phyloP scores from a whole-genome alignment of 2,797 vertebrate genomes.

The Pangasius krempfi region DNA sequence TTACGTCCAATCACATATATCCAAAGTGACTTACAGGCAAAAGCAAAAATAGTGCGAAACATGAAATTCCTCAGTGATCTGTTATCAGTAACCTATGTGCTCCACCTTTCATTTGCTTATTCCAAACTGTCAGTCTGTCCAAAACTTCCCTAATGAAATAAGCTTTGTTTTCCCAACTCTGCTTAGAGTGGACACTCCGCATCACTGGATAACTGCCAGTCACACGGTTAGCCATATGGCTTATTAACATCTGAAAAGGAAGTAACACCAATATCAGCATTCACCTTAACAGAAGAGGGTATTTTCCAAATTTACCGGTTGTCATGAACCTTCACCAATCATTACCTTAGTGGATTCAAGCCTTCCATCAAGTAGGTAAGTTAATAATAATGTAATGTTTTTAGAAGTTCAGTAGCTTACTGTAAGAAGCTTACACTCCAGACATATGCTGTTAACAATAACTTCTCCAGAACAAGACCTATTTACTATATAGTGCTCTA shows the following conservation, averaged over 20 bases:
- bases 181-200: neutral
- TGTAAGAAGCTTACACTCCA: too few species aligned
- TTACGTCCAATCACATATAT: neutral
- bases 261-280: slow-evolving; percentile 3
- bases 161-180: neutral
- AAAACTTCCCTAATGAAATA: neutral
- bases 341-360: neutral
- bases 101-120: neutral
- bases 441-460: neutral
- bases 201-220: neutral
- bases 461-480: neutral
- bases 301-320: neutral
- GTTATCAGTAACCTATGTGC: neutral
- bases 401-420: neutral
- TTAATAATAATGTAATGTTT: neutral
- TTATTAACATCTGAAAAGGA: slow-evolving; percentile 16
- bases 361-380: neutral
- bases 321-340: neutral
- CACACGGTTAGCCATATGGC: neutral
- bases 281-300: neutral
- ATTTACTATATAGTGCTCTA: neutral
- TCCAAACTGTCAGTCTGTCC: neutral
- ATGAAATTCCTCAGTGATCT: neutral
- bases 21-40: neutral
- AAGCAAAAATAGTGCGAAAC: neutral